A percentile compares a stretch with the other conserved stretches of the same genome.
phyloP scores from a whole-genome alignment of 2,888 invertebrate species.

The Eustalomyia histrio region DNA sequence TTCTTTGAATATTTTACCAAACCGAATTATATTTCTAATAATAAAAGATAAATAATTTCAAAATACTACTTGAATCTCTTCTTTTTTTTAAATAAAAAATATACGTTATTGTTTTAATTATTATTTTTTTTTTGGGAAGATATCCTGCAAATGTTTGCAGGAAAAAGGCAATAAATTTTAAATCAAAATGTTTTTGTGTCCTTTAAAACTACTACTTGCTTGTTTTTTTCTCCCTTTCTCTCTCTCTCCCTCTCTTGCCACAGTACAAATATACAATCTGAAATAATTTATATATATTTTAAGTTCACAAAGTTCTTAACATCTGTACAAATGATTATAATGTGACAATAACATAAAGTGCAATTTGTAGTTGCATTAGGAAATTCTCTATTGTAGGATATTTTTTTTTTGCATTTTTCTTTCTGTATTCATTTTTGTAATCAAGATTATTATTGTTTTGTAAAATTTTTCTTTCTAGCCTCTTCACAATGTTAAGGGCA shows the following conservation, averaged over 20 bases:
- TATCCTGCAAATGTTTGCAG: too few species aligned
- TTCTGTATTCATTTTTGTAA: conserved; percentile 40
- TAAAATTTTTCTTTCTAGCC: conserved; percentile 66
- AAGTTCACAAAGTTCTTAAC: conserved; percentile 46
- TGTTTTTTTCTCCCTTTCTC: too few species aligned
- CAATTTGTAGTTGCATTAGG: conserved; percentile 35
- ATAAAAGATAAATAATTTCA: too few species aligned
- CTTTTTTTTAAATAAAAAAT: too few species aligned
- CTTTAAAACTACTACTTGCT: too few species aligned
- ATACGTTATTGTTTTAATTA: too few species aligned
- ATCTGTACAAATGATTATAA: conserved; percentile 49
- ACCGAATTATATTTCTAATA: too few species aligned
- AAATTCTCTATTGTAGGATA: conserved; percentile 26
- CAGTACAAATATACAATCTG: not conserved
- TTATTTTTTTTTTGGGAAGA: too few species aligned
- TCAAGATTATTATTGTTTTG: conserved; percentile 46
- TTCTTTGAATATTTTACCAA: too few species aligned
- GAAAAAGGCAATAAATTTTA: not conserved
- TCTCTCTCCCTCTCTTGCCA: too few species aligned
- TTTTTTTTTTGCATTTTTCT: conserved; percentile 12
- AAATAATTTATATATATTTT: conserved; percentile 28
- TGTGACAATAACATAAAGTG: conserved; percentile 49
- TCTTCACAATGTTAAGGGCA: conserved; percentile 71
- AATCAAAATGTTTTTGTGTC: too few species aligned
- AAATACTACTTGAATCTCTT: too few species aligned